phyloP scores from a whole-genome alignment of 2,113 vertebrate genomes.

The Anas platyrhynchos region DNA sequence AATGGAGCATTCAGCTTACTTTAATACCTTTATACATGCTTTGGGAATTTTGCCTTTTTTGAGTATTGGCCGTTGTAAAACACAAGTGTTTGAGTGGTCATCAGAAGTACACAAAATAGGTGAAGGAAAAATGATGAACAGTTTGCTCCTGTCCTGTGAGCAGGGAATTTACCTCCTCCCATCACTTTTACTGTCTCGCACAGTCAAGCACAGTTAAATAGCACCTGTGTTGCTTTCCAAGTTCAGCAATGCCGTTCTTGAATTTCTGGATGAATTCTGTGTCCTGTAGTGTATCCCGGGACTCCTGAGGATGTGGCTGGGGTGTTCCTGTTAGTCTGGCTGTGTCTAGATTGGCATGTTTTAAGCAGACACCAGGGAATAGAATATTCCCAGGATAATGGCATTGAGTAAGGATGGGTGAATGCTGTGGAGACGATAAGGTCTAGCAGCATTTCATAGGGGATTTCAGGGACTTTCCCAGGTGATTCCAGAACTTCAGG shows the following conservation, averaged over 20 bases:
- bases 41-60: background rate
- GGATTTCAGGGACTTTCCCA: constrained; percentile 7
- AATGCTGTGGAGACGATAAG: background rate
- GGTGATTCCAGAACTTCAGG: constrained; percentile 6
- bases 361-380: background rate
- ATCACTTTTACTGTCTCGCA: background rate
- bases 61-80: background rate
- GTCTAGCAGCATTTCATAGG: background rate
- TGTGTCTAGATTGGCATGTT: background rate
- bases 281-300: background rate
- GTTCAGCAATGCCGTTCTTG: background rate
- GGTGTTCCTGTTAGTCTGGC: background rate
- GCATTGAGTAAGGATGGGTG: background rate
- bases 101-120: background rate
- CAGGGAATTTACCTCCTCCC: background rate
- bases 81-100: background rate
- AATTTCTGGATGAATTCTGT: background rate
- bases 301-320: background rate
- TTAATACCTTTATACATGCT: background rate
- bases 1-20: background rate
- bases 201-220: background rate
- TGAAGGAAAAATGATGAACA: background rate
- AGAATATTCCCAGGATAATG: background rate
- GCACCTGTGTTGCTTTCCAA: background rate
- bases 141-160: background rate